Percentiles rank a stretch among this genome's conserved stretches.
These are phyloP conservation scores for Drosophila crucigera DNA, from an alignment of 2,888 invertebrate species.

Conservation along the genomic window DNA sequence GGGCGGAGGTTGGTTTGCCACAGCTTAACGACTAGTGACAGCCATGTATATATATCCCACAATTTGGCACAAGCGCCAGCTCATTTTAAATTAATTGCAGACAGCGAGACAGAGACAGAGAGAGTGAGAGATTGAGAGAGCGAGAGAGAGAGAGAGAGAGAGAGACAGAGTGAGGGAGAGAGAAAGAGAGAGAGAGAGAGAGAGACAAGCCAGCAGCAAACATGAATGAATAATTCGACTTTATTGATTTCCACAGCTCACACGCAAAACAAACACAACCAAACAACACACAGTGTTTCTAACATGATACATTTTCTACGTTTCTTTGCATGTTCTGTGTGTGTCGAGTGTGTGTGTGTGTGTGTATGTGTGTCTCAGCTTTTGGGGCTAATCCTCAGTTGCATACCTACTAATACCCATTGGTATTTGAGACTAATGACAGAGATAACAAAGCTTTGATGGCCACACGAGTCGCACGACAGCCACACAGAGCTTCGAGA, in stretches of 20 bases:
- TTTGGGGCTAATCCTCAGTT: slow-evolving; percentile 45
- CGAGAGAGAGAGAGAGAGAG: background rate
- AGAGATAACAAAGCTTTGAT: slow-evolving; percentile 53
- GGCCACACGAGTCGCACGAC: slow-evolving; percentile 18
- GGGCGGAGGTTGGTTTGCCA: background rate
- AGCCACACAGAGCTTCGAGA: background rate
- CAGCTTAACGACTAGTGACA: slow-evolving; percentile 21
- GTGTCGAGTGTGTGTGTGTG: slow-evolving; percentile 5
- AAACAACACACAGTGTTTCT: slow-evolving; percentile 33
- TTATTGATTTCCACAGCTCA: slow-evolving; percentile 57
- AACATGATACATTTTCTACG: slow-evolving; percentile 36
- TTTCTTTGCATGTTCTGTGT: slow-evolving; percentile 12
- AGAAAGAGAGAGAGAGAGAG: background rate
- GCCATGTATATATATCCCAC: slow-evolving; percentile 19
- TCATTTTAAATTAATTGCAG: slow-evolving; percentile 58
- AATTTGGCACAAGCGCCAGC: slow-evolving; percentile 39
- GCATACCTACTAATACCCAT: slow-evolving; percentile 57
- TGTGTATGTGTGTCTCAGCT: slow-evolving; percentile 17
- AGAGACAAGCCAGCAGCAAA: slow-evolving; percentile 8
- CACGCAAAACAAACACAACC: slow-evolving; percentile 18
- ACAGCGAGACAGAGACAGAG: background rate
- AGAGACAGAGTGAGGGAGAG: background rate
- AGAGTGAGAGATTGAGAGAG: background rate
- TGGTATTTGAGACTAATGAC: slow-evolving; percentile 67
- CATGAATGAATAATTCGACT: slow-evolving; percentile 59